Evolutionary conservation across 2,797 vertebrate species (phyloP).

Genomic region (Enteromius mattozi): DNA sequence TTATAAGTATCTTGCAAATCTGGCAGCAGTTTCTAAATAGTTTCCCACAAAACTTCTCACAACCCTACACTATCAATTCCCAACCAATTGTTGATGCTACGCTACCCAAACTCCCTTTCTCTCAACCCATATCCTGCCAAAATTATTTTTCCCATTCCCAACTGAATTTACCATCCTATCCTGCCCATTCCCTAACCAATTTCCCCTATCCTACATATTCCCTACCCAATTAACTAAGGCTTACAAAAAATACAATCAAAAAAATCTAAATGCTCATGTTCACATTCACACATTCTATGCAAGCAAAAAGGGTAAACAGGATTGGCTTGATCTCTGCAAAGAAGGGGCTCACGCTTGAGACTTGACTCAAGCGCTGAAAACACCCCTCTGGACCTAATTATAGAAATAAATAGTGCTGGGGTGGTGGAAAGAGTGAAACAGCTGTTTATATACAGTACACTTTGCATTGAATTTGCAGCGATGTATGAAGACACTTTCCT

Average conservation of each 20-base stretch:
- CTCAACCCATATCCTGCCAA: neutral
- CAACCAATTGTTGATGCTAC: neutral
- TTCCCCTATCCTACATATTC: neutral
- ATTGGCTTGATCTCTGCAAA: neutral
- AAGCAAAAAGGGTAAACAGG: neutral
- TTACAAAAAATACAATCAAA: neutral
- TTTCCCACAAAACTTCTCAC: neutral
- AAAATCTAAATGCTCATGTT: neutral
- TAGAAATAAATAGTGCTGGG: conserved; percentile 11
- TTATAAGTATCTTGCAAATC: neutral
- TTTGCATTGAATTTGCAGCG: neutral
- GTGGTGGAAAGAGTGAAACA: neutral
- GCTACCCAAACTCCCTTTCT: neutral
- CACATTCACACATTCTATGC: conserved; percentile 11
- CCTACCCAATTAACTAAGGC: neutral
- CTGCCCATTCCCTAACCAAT: neutral
- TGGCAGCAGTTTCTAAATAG: neutral
- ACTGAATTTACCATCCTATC: neutral
- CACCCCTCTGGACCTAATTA: conserved; percentile 41
- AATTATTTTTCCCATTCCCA: neutral
- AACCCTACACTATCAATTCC: neutral
- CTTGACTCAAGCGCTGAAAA: neutral
- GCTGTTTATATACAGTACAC: conserved; percentile 14
- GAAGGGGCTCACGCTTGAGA: neutral
- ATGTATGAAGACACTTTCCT: neutral